A percentile compares a stretch with the other conserved stretches of the same genome.
Conservation (phyloP, 2,888 invertebrate species). For the Eristalis intricaria region DNA sequence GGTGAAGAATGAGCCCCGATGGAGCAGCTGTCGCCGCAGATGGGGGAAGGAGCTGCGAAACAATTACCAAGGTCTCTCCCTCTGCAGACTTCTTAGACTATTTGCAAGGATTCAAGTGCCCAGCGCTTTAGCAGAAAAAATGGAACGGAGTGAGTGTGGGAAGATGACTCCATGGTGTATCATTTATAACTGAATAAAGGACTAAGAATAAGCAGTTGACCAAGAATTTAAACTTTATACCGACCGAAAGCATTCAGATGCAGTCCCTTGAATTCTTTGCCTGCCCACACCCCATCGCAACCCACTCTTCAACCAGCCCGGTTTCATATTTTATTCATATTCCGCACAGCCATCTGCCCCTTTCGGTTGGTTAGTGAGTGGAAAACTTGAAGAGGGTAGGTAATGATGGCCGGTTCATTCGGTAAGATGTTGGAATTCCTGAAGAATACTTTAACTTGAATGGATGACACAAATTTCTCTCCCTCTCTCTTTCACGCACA, state of each 20-base stretch:
- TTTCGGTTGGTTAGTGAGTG: conserved; percentile 18
- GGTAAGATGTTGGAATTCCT: conserved; percentile 42
- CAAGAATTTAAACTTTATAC: conserved; percentile 47
- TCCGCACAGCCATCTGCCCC: not conserved
- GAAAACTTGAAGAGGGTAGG: conserved; percentile 12
- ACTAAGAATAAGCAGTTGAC: conserved; percentile 43
- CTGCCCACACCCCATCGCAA: not conserved
- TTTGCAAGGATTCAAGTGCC: conserved; percentile 19
- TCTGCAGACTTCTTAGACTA: conserved; percentile 25
- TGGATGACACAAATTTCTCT: conserved; percentile 43
- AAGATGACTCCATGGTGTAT: conserved; percentile 8
- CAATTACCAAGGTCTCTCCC: conserved; percentile 32
- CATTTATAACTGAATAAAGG: conserved; percentile 47
- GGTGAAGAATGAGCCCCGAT: not conserved
- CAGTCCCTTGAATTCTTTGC: not conserved
- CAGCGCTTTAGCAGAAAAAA: not conserved
- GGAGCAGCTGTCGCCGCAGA: not conserved
- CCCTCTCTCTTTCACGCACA: not conserved
- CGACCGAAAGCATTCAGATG: conserved; percentile 28
- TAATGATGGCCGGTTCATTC: conserved; percentile 10
- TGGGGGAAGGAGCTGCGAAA: not conserved
- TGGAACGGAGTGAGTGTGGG: not conserved
- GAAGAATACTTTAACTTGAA: conserved; percentile 49
- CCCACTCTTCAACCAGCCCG: not conserved
- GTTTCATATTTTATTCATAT: conserved; percentile 38